A percentile compares a stretch with the other conserved stretches of the same genome.
These are phyloP conservation scores for Dolichotis patagonum DNA, from an alignment of 2,113 vertebrate species.

Conservation along the genomic window DNA sequence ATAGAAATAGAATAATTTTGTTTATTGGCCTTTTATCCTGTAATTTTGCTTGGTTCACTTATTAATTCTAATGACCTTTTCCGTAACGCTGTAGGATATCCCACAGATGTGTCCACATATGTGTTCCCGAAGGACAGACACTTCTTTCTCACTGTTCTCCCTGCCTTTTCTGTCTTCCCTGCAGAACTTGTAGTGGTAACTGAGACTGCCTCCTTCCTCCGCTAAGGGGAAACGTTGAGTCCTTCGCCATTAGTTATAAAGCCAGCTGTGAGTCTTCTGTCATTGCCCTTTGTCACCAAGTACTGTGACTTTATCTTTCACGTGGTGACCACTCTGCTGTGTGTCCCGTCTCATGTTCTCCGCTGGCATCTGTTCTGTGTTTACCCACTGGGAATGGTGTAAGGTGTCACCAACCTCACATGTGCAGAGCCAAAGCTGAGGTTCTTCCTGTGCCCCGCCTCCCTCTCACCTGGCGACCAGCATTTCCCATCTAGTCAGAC, in stretches of 20 bases:
- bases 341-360: neutral
- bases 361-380: neutral
- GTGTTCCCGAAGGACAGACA: too few species aligned
- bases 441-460: neutral
- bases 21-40: neutral
- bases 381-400: neutral
- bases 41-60: neutral
- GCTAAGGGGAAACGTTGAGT: neutral
- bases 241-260: neutral
- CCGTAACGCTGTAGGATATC: neutral
- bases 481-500: neutral
- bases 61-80: neutral
- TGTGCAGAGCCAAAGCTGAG: neutral
- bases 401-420: neutral
- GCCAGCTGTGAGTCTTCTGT: neutral
- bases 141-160: neutral
- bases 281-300: neutral
- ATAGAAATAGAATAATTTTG: neutral
- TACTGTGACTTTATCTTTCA: neutral
- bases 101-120: neutral
- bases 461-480: neutral
- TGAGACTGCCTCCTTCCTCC: neutral
- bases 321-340: neutral
- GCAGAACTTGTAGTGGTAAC: neutral
- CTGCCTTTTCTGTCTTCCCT: neutral